Evolutionary conservation across 2,888 invertebrate genomes (phyloP).

Genomic region (Coelopa pilipes): DNA sequence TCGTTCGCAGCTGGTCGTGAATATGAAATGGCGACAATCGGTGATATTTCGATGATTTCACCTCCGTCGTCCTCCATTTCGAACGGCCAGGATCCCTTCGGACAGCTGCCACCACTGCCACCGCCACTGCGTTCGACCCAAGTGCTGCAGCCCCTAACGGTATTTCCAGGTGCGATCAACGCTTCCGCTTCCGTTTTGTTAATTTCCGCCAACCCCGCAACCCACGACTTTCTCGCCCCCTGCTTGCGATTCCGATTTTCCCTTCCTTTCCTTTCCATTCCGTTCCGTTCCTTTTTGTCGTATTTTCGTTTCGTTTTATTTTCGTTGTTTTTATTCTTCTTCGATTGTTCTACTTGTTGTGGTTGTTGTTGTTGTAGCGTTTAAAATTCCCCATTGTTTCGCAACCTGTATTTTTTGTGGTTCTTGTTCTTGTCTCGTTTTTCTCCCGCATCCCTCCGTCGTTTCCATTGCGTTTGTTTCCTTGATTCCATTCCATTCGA

Average conservation of each 20-base stretch:
- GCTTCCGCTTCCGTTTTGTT: background rate
- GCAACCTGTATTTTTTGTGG: too few species aligned
- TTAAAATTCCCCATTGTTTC: too few species aligned
- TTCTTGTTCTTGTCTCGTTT: too few species aligned
- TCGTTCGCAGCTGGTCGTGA: constrained; percentile 61
- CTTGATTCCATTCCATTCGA: too few species aligned
- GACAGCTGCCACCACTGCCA: constrained; percentile 68
- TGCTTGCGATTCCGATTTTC: too few species aligned
- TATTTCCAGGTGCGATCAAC: constrained; percentile 65
- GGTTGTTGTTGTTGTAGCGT: too few species aligned
- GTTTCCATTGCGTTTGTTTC: too few species aligned
- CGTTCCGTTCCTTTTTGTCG: background rate
- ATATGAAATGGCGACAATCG: constrained; percentile 68
- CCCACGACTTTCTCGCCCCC: too few species aligned
- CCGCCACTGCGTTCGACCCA: constrained; percentile 69
- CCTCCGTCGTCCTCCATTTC: constrained; percentile 68
- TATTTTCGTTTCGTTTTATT: constrained; percentile 3
- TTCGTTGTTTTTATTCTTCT: background rate
- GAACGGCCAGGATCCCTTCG: constrained; percentile 68
- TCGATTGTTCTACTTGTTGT: too few species aligned
- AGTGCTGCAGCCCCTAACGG: constrained; percentile 67
- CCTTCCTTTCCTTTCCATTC: background rate
- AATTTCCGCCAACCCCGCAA: too few species aligned
- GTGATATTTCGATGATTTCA: constrained; percentile 68
- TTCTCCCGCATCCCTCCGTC: too few species aligned